Evolutionary conservation across 2,797 vertebrate genomes (phyloP).

Genomic region (Cynopterus sphinx): DNA sequence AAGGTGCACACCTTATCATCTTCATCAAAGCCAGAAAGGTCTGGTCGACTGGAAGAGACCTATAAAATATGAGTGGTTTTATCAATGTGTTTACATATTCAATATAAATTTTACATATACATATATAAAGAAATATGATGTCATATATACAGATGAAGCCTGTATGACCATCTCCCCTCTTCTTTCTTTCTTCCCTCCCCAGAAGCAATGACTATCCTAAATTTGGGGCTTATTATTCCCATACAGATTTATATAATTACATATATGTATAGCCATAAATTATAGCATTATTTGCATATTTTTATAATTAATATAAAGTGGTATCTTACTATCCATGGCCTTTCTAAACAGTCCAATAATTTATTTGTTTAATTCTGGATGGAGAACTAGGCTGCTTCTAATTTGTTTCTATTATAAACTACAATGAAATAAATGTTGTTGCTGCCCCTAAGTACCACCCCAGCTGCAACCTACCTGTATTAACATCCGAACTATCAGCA

Average conservation of each 20-base stretch:
- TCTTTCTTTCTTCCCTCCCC: neutral
- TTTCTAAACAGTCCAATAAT: neutral
- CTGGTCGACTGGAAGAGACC: slow-evolving; percentile 93
- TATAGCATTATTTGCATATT: neutral
- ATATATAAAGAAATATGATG: neutral
- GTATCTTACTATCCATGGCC: neutral
- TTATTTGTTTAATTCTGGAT: neutral
- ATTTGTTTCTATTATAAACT: neutral
- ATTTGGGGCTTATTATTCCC: neutral
- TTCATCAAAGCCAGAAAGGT: slow-evolving; percentile 92
- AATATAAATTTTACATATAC: neutral
- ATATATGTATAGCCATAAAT: neutral
- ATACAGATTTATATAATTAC: neutral
- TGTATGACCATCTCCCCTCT: neutral
- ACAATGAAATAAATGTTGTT: neutral
- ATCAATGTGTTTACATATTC: neutral
- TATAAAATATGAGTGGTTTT: slow-evolving; percentile 78
- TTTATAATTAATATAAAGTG: neutral
- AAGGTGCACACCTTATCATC: slow-evolving; percentile 87
- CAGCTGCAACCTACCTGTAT: neutral
- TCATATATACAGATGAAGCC: neutral
- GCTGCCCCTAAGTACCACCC: neutral
- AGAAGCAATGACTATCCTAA: neutral
- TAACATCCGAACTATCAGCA: neutral
- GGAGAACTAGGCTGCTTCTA: neutral